Evolutionary conservation across 2,888 invertebrate genomes (phyloP).

Genomic region (Tuta absoluta): DNA sequence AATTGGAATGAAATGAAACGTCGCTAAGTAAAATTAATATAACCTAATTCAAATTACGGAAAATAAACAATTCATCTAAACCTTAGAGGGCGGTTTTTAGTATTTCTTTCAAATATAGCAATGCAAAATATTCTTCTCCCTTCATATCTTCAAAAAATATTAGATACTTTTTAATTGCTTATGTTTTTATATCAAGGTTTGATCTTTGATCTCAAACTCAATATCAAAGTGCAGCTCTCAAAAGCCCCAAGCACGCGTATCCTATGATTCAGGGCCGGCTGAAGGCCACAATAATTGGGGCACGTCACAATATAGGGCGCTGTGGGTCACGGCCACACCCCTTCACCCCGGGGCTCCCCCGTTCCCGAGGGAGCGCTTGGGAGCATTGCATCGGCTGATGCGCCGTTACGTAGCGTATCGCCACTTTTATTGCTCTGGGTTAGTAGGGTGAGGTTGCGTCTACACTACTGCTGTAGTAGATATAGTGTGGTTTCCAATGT

Average conservation of each 20-base stretch:
- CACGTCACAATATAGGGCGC: slow-evolving; percentile 64
- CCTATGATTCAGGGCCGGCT: slow-evolving; percentile 40
- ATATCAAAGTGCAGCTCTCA: slow-evolving; percentile 4
- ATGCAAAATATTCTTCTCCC: too few species aligned
- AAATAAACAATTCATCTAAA: too few species aligned
- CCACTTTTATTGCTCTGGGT: slow-evolving; percentile 4
- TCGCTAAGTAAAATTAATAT: too few species aligned
- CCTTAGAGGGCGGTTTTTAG: too few species aligned
- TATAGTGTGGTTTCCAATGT: too few species aligned
- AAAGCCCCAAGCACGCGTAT: not conserved
- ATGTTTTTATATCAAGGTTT: too few species aligned
- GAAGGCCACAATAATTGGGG: slow-evolving; percentile 72
- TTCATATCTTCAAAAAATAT: too few species aligned
- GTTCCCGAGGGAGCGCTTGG: slow-evolving; percentile 24
- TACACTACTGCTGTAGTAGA: not conserved
- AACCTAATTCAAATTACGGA: too few species aligned
- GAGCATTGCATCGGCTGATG: slow-evolving; percentile 11
- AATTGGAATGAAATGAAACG: too few species aligned
- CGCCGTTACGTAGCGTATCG: not conserved
- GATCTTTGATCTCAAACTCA: too few species aligned
- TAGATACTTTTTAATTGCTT: too few species aligned
- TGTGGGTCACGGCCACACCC: slow-evolving; percentile 66
- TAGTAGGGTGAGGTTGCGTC: slow-evolving; percentile 15
- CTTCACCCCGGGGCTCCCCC: slow-evolving; percentile 32
- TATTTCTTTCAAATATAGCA: too few species aligned